Conservation (phyloP, 2,113 vertebrate species). For the Oxyruncus cristatus region DNA sequence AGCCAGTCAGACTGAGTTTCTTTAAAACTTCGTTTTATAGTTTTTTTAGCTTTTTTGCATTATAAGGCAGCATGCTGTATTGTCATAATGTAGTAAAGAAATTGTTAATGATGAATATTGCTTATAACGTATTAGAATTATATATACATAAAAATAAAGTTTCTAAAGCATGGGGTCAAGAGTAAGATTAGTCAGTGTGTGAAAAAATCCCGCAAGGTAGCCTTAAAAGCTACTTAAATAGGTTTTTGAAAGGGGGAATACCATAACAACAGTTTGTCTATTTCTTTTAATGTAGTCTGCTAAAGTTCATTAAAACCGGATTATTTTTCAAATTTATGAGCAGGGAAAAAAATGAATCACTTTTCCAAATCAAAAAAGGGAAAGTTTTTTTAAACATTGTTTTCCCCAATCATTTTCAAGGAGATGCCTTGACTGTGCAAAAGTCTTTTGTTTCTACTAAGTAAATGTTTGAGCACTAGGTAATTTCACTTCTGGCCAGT, state of each 20-base stretch:
- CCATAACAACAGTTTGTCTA: background rate
- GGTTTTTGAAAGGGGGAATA: background rate
- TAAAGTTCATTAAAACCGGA: background rate
- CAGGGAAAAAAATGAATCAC: accelerated
- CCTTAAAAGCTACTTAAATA: background rate
- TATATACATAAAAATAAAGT: background rate
- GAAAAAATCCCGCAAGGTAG: background rate
- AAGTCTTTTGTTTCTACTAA: background rate
- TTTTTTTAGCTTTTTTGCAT: background rate
- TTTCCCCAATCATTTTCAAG: background rate
- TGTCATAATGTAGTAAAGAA: background rate
- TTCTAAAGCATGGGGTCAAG: background rate
- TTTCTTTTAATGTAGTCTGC: background rate
- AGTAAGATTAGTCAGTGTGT: background rate
- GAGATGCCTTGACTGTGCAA: background rate
- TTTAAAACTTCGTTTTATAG: background rate
- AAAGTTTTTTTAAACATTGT: background rate
- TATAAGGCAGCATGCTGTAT: background rate
- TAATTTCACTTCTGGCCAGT: accelerated
- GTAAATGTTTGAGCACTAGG: background rate
- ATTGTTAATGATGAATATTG: background rate
- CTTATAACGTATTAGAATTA: background rate
- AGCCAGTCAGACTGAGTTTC: background rate
- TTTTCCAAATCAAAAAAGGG: background rate
- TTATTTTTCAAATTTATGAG: background rate